Base-by-base conservation (phyloP, 64 coral and sea anemone genomes). In the Actinia tenebrosa region DNA sequence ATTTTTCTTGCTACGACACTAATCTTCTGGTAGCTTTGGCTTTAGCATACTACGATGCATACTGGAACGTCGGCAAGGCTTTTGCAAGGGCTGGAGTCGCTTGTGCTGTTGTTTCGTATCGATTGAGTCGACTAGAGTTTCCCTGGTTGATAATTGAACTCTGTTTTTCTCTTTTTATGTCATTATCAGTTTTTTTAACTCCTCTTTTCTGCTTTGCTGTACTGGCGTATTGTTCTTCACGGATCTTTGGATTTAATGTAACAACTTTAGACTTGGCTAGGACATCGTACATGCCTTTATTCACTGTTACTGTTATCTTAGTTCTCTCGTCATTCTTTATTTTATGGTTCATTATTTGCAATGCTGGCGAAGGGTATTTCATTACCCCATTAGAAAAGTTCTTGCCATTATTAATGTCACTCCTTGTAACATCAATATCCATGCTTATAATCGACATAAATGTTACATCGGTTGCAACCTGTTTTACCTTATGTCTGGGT, bases 81-180 rank as follows among this genome's bases (percentile, higher is more conserved):
- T 92, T 88, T 66, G 86, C 90, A 7, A 54, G 86, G 23, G 54
- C 58, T 68, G 90, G 90, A 22, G 84, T 92, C 44, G 90, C 90
- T 22, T 92, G 90, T 75, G 90, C 90, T 56, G 90, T 92, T 5
- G 84, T 92, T 88, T 92, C 90, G 9, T 92, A 92, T 82, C 90
- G 90, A 5, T 79, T 92, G 17, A 92, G 90, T 80, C 84, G 85
- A 54, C 86, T 92, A 52, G 90, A 92, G 64, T 83, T 92, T 45
- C 90, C 90, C 4, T 84, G 86, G 63, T 23, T 88, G 7, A 60
- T 92, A 7, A 50, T 88, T 53, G 78, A 64, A 19, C 52, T 92
- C 5, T 25, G 64, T 16, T 42, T 87, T 58, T 88, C 90, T 11
- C 27, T 92, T 16, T 20, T 92, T 0, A 56, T 92, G 45, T 92